Conservation (phyloP, 1,140 invertebrate species). For the Ridgeia piscesae region DNA sequence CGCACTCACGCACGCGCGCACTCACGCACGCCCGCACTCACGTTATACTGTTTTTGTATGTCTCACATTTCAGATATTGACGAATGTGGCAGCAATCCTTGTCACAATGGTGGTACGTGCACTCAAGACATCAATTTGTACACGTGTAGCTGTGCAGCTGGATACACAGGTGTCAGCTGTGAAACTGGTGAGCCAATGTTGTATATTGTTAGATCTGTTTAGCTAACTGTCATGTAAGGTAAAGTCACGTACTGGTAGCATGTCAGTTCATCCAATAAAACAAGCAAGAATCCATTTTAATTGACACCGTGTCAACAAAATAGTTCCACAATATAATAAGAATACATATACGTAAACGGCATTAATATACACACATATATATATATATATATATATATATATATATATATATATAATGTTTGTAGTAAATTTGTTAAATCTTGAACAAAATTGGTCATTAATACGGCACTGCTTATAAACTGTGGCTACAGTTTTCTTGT, state of each 20-base stretch:
- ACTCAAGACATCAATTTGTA: background rate
- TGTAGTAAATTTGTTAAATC: too few species aligned
- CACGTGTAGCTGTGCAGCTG: conserved; percentile 21
- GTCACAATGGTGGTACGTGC: conserved; percentile 21
- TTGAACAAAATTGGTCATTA: background rate
- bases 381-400: too few species aligned
- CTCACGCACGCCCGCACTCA: too few species aligned
- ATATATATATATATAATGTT: too few species aligned
- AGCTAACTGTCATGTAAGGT: background rate
- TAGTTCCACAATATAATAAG: background rate
- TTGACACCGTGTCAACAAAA: background rate
- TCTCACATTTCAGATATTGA: background rate
- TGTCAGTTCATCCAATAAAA: background rate
- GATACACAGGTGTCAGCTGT: conserved; percentile 20
- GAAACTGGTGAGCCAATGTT: conserved; percentile 3
- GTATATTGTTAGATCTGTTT: background rate
- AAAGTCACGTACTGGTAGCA: background rate
- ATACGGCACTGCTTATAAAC: background rate
- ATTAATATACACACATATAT: too few species aligned
- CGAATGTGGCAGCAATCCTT: conserved; percentile 20
- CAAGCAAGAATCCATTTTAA: background rate
- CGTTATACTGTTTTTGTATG: background rate
- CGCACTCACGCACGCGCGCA: too few species aligned
- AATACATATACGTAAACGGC: background rate
- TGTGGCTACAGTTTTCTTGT: background rate